Conservation (phyloP, 2,888 invertebrate species). For the Phortica magna region DNA sequence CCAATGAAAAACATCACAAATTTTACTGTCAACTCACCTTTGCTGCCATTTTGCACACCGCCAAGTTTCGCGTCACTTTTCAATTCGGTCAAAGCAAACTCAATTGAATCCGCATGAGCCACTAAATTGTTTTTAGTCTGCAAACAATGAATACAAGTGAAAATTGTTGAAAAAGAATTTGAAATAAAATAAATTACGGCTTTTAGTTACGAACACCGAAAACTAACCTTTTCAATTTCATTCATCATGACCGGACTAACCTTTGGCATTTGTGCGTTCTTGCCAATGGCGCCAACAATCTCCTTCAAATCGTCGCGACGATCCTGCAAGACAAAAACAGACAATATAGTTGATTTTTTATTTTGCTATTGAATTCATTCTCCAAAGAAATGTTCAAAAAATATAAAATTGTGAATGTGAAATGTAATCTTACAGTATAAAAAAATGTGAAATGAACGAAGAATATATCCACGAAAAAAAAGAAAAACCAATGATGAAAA, state of each 20-base stretch:
- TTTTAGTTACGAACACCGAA: neutral
- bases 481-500: constrained; percentile 33
- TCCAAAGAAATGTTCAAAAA: neutral
- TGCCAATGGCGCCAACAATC: constrained; percentile 75
- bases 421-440: constrained; percentile 17
- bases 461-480: neutral
- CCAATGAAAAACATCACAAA: constrained; percentile 20
- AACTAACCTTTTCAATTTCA: constrained; percentile 75
- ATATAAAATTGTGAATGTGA: neutral
- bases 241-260: constrained; percentile 74
- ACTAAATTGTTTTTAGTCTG: constrained; percentile 77
- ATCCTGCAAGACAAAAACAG: constrained; percentile 61
- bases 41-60: constrained; percentile 44
- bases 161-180: constrained; percentile 13
- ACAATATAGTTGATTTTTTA: neutral
- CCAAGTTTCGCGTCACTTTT: constrained; percentile 61
- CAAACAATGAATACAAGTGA: constrained; percentile 31
- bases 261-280: constrained; percentile 74
- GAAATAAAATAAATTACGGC: constrained; percentile 32
- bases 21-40: constrained; percentile 63
- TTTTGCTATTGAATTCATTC: neutral
- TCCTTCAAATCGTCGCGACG: constrained; percentile 76
- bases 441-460: neutral
- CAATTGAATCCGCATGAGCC: constrained; percentile 75
- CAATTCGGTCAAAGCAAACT: constrained; percentile 74